phyloP scores from a whole-genome alignment of 1,140 invertebrate genomes.

The Aphaenogaster ashmeadi region DNA sequence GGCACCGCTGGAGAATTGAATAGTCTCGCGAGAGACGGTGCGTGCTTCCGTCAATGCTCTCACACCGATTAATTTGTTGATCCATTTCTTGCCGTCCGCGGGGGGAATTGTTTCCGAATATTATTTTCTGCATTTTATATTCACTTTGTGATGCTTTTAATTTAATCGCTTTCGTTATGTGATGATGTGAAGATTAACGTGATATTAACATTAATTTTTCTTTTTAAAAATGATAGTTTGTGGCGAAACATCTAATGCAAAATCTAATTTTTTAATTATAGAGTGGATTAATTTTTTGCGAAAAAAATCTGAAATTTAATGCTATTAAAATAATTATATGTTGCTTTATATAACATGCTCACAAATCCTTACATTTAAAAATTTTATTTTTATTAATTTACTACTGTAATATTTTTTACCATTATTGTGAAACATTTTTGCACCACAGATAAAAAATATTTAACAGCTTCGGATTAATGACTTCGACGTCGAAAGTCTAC shows the following conservation, averaged over 20 bases:
- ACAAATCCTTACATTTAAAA: neutral
- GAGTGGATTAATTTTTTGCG: neutral
- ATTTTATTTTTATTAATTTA: neutral
- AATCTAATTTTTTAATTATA: conserved; percentile 1
- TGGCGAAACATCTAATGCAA: neutral
- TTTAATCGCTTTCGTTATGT: neutral
- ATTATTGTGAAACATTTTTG: neutral
- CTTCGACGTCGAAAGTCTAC: neutral
- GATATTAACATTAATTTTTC: neutral
- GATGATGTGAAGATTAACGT: neutral
- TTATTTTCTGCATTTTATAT: neutral
- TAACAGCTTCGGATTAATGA: neutral
- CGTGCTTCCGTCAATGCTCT: conserved; percentile 39
- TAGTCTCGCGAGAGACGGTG: conserved; percentile 47
- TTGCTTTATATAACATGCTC: neutral
- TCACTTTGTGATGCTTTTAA: neutral
- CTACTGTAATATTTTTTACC: neutral
- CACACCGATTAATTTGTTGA: conserved; percentile 50
- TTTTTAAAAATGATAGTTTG: neutral
- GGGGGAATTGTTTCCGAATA: neutral
- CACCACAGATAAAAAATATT: neutral
- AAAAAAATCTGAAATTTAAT: neutral
- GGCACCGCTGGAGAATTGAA: conserved; percentile 44
- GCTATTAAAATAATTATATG: neutral
- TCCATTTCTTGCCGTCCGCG: conserved; percentile 3